A percentile compares a stretch with the other conserved stretches of the same genome.
These are phyloP conservation scores for Girardinichthys multiradiatus DNA, from an alignment of 2,113 vertebrate species.

Conservation along the genomic window DNA sequence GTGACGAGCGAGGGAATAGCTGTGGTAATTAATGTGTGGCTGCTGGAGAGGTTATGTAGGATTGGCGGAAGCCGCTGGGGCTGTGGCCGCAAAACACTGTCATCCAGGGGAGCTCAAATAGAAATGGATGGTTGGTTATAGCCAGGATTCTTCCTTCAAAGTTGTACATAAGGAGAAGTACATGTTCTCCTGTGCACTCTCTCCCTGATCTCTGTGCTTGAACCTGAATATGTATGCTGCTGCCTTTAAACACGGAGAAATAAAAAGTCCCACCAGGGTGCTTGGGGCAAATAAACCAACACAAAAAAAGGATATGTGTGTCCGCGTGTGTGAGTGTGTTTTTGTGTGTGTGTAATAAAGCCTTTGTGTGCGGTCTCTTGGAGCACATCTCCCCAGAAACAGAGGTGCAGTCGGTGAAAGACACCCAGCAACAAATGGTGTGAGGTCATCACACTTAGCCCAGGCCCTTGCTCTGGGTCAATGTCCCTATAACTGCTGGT, in stretches of 20 bases:
- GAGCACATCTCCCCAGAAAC: constrained; percentile 42
- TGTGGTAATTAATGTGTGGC: constrained; percentile 35
- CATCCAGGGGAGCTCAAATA: constrained; percentile 13
- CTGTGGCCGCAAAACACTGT: constrained; percentile 10
- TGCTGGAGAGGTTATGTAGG: constrained; percentile 34
- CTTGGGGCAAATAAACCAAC: constrained; percentile 6
- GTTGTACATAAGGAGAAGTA: constrained; percentile 40
- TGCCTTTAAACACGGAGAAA: neutral
- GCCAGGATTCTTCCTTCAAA: constrained; percentile 15
- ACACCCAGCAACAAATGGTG: constrained; percentile 49
- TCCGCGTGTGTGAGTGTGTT: neutral
- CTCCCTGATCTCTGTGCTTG: constrained; percentile 15
- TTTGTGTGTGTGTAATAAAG: constrained; percentile 9
- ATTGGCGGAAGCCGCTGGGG: constrained; percentile 11
- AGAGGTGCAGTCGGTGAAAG: constrained; percentile 34
- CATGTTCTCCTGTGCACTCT: constrained; percentile 33
- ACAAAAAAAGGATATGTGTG: neutral
- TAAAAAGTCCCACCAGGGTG: constrained; percentile 1
- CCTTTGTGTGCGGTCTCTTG: constrained; percentile 7
- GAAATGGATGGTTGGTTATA: constrained; percentile 13
- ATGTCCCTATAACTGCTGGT: constrained; percentile 66
- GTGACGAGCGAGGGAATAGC: constrained; percentile 26
- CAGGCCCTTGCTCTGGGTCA: constrained; percentile 66
- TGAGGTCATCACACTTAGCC: constrained; percentile 61
- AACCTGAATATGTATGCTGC: constrained; percentile 12